Percentiles rank a stretch among this genome's conserved stretches.
Evolutionary conservation across 2,888 invertebrate species (phyloP).

Genomic region (Sphaeridia pumilis): DNA sequence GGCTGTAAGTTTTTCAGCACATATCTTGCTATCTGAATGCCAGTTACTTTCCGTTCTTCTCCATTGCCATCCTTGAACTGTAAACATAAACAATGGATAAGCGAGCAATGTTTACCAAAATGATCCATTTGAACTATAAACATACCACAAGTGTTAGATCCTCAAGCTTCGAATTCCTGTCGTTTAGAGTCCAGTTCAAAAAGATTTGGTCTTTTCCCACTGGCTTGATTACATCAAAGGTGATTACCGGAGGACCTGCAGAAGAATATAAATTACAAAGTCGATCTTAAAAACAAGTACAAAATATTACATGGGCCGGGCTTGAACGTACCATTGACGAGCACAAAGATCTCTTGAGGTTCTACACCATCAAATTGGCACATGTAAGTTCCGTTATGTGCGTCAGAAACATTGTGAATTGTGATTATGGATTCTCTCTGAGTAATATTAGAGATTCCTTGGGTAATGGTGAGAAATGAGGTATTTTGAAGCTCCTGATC

Average conservation of each 20-base stretch:
- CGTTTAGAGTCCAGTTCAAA: constrained; percentile 68
- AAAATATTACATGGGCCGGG: neutral
- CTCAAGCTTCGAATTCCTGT: constrained; percentile 57
- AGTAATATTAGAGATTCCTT: constrained; percentile 22
- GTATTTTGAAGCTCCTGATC: constrained; percentile 3
- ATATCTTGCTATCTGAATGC: constrained; percentile 2
- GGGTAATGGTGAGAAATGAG: constrained; percentile 5
- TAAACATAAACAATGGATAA: neutral
- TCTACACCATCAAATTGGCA: constrained; percentile 8
- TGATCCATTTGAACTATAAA: neutral
- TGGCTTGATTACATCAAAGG: constrained; percentile 58
- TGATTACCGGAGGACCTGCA: constrained; percentile 49
- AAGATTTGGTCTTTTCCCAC: constrained; percentile 63
- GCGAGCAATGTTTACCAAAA: constrained; percentile 1
- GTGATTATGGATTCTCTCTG: constrained; percentile 26
- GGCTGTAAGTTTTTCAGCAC: constrained; percentile 55
- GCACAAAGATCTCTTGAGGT: neutral
- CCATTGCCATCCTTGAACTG: constrained; percentile 2
- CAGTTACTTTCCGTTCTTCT: neutral
- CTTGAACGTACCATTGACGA: neutral
- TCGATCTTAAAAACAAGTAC: neutral
- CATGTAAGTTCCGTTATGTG: constrained; percentile 25
- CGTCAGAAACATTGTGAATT: constrained; percentile 24
- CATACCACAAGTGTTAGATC: constrained; percentile 13
- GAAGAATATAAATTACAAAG: constrained; percentile 7